Evolutionary conservation across 2,113 vertebrate genomes (phyloP).

Genomic region (Athene cunicularia): DNA sequence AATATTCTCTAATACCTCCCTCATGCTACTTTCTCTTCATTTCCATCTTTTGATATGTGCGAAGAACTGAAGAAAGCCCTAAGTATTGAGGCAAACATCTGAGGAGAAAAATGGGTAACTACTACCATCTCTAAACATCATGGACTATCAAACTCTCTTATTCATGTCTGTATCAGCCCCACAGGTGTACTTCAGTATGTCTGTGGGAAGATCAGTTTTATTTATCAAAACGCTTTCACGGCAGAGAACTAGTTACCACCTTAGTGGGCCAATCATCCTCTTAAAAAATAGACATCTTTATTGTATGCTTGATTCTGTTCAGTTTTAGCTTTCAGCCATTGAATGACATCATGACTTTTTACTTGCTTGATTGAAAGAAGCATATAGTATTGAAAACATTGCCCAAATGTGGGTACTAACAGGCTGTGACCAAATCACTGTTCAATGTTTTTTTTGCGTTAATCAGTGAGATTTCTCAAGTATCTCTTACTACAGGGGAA

Average conservation of each 20-base stretch:
- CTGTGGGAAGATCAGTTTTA: neutral
- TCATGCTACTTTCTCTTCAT: neutral
- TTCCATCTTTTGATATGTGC: neutral
- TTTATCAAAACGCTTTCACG: neutral
- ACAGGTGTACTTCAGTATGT: neutral
- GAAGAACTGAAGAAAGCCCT: neutral
- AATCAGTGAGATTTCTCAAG: neutral
- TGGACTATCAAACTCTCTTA: neutral
- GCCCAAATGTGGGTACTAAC: neutral
- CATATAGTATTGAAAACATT: neutral
- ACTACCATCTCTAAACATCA: neutral
- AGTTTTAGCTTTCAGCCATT: neutral
- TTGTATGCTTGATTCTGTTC: neutral
- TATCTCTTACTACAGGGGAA: neutral
- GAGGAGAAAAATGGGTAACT: neutral
- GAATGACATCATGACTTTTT: neutral
- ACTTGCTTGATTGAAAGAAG: neutral
- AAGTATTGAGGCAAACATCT: neutral
- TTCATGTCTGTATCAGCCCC: neutral
- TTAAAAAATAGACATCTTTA: neutral
- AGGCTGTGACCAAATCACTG: neutral
- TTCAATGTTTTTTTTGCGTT: neutral
- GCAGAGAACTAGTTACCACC: neutral
- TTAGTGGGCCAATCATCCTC: neutral
- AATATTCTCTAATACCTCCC: neutral